Evolutionary conservation across 1,140 invertebrate genomes (phyloP).

Genomic region (Caenorhabditis briggsae): DNA sequence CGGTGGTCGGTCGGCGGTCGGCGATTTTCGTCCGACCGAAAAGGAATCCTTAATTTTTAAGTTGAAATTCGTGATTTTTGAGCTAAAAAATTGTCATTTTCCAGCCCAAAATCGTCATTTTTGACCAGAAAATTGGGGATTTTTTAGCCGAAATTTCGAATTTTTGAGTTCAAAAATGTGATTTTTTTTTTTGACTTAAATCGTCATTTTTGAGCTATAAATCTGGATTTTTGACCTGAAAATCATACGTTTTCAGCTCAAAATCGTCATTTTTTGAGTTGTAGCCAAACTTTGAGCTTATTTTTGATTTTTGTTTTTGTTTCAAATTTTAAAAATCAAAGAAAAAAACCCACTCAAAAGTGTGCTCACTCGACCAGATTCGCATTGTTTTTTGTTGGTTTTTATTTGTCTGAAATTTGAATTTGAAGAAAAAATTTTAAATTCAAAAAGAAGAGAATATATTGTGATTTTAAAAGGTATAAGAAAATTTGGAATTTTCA

Average conservation of each 20-base stretch:
- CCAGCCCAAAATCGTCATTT: too few relatives aligned
- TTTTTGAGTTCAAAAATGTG: too few relatives aligned
- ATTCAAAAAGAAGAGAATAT: background rate
- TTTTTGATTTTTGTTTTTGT: background rate
- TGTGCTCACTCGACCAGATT: slow-evolving; percentile 70
- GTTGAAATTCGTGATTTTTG: background rate
- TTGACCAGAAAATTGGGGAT: too few relatives aligned
- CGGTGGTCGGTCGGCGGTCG: too few relatives aligned
- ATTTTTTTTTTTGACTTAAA: too few relatives aligned
- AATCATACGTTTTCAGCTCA: slow-evolving; percentile 30
- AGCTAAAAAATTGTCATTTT: too few relatives aligned
- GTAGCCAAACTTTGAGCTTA: too few relatives aligned
- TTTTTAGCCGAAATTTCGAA: too few relatives aligned
- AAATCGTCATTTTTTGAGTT: too few relatives aligned
- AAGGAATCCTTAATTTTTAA: too few relatives aligned
- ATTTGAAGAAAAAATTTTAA: background rate
- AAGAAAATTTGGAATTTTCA: too few relatives aligned
- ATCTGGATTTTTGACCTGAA: background rate
- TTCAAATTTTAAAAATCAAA: background rate
- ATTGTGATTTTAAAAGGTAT: too few relatives aligned
- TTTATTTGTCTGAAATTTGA: background rate
- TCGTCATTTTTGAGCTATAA: slow-evolving; percentile 56
- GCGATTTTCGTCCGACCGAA: background rate
- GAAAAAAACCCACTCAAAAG: slow-evolving; percentile 73
- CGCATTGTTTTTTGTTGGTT: slow-evolving; percentile 29